A percentile compares a stretch with the other conserved stretches of the same genome.
phyloP scores from a whole-genome alignment of 2,888 invertebrate species.

The Plebejus anna region DNA sequence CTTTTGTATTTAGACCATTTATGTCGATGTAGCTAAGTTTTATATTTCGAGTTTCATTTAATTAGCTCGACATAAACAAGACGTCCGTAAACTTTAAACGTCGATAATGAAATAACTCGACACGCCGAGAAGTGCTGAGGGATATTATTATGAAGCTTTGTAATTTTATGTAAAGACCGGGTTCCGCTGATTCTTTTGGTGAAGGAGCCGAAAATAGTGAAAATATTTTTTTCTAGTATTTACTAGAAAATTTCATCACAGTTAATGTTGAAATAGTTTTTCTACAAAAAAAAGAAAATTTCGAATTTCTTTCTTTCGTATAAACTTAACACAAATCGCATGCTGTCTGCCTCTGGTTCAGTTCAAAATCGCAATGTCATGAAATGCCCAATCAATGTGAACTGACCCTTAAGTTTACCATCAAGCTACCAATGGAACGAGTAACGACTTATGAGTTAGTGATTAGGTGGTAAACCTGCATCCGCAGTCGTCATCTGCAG shows the following conservation, averaged over 20 bases:
- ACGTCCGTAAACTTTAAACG: not conserved
- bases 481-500: too few relatives aligned
- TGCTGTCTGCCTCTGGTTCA: too few relatives aligned
- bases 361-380: too few relatives aligned
- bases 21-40: not conserved
- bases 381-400: too few relatives aligned
- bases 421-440: too few relatives aligned
- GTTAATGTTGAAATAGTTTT: too few relatives aligned
- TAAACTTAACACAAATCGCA: too few relatives aligned
- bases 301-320: too few relatives aligned
- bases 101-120: slow-evolving; percentile 6
- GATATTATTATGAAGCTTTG: not conserved
- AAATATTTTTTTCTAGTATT: not conserved
- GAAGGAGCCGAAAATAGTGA: not conserved
- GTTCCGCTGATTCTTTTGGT: not conserved
- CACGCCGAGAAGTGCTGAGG: not conserved
- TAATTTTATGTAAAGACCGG: not conserved
- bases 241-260: not conserved
- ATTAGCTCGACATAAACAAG: slow-evolving; percentile 2
- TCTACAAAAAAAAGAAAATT: too few relatives aligned
- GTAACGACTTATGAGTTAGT: too few relatives aligned
- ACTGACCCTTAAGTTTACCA: too few relatives aligned
- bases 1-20: not conserved
- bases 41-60: not conserved
- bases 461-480: too few relatives aligned